Evolutionary conservation across 2,113 vertebrate species (phyloP).

Genomic region (Cairina moschata): DNA sequence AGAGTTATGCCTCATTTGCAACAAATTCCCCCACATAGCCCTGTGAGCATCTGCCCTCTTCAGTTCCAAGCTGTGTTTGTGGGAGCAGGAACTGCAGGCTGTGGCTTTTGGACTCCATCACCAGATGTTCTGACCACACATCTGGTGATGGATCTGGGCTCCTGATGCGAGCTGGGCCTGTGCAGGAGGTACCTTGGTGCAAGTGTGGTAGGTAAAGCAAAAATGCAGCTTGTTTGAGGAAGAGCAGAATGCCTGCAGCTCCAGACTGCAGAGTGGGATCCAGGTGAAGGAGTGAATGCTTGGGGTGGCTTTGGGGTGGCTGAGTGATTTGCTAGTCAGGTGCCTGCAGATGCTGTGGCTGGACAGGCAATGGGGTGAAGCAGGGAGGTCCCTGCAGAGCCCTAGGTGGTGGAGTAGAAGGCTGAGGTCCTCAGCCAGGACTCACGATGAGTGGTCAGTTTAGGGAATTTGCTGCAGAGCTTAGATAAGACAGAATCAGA

Average conservation of each 20-base stretch:
- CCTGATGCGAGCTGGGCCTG: not conserved
- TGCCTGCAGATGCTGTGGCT: not conserved
- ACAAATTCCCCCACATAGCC: not conserved
- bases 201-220: not conserved
- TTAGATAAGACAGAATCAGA: not conserved
- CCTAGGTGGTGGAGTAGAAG: not conserved
- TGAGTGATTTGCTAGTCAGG: not conserved
- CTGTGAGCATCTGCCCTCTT: not conserved
- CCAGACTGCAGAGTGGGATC: accelerated
- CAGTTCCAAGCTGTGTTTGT: not conserved
- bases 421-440: not conserved
- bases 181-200: not conserved
- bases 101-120: too few species aligned
- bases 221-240: too few species aligned
- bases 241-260: not conserved
- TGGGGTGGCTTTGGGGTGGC: not conserved
- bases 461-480: not conserved
- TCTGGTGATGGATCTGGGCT: too few species aligned
- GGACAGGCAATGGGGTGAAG: too few species aligned
- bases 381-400: too few species aligned
- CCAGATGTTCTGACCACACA: too few species aligned
- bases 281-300: not conserved
- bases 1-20: not conserved
- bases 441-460: not conserved
- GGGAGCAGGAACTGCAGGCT: not conserved